phyloP scores from a whole-genome alignment of 2,888 invertebrate species.

The Euspilapteryx auroguttella region DNA sequence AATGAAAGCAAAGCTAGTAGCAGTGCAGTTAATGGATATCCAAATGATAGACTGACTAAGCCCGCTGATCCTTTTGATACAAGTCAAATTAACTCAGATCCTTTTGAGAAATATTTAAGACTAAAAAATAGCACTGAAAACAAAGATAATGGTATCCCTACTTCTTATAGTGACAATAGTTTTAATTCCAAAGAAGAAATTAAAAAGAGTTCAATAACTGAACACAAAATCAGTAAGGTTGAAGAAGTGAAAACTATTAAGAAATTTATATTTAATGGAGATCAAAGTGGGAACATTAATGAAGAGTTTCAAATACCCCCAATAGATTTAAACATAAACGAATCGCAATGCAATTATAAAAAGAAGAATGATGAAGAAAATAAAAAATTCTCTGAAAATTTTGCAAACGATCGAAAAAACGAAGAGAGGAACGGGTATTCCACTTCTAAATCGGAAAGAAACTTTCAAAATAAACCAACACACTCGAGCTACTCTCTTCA shows the following conservation, averaged over 20 bases:
- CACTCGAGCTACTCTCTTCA: too few species aligned
- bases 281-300: slow-evolving; percentile 12
- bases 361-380: too few species aligned
- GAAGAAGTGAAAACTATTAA: slow-evolving; percentile 54
- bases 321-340: background rate
- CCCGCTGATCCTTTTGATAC: slow-evolving; percentile 35
- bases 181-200: slow-evolving; percentile 35
- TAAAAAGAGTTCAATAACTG: slow-evolving; percentile 35
- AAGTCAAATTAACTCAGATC: slow-evolving; percentile 27
- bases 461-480: too few species aligned
- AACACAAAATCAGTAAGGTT: slow-evolving; percentile 40
- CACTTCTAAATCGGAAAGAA: too few species aligned
- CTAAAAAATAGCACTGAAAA: slow-evolving; percentile 18
- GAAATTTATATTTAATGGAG: slow-evolving; percentile 41
- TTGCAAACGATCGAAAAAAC: too few species aligned
- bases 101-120: slow-evolving; percentile 35
- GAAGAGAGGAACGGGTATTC: too few species aligned
- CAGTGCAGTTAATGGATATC: slow-evolving; percentile 18
- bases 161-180: slow-evolving; percentile 35
- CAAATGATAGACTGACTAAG: slow-evolving; percentile 16
- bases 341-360: too few species aligned
- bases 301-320: background rate
- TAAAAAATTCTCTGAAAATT: too few species aligned
- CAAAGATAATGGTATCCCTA: slow-evolving; percentile 21
- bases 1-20: slow-evolving; percentile 17